Base-by-base conservation (phyloP, 2,113 vertebrate genomes). In the Siniperca chuatsi region DNA sequence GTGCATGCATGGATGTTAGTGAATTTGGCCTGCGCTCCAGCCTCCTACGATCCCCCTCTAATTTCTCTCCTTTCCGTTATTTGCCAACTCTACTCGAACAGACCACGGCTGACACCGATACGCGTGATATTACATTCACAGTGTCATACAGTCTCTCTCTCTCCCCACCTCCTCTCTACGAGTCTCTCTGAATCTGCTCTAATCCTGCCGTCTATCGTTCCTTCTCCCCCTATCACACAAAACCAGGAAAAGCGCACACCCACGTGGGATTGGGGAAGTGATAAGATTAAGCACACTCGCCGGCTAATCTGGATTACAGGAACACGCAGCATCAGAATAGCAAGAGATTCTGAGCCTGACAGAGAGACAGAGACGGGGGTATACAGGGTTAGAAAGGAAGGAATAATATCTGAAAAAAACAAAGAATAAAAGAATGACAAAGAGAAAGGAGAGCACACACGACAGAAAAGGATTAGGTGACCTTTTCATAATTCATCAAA, bases 261-360 rank as follows among this genome's bases (percentile, higher is more conserved):
- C 92, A 92, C 89, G 67, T 40, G 16, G 92, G 94, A 94, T 94
- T 92, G 95, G 83, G 76, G 89, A 92, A 94, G 94, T 94, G 95
- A 94, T 95, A 90, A 92, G 95, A 96, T 96, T 96, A 96, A 94
- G 91, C 92, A 90, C 87, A 85, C 92, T 94, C 93, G 89, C 91
- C 84, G 66, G 95, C 92, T 96, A 95, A 96, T 96, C 95, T 96
- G 95, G 93, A 93, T 96, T 95, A 95, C 92, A 93, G 94, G 84
- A 89, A 93, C 93, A 93, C 55, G 52, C 81, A 54, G 93, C 93
- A 91, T 92, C 92, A 85, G 91, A 94, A 84, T 76, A 89, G 90
- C 71, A 81, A 89, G 89, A 85, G 88, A 91, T 88, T 90, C 85
- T 89, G 82, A 91, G 88, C 40, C 85, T 83, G 79, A 81, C 83